Evolutionary conservation across 2,797 vertebrate species (phyloP).

Genomic region (Poeciliopsis gracilis): DNA sequence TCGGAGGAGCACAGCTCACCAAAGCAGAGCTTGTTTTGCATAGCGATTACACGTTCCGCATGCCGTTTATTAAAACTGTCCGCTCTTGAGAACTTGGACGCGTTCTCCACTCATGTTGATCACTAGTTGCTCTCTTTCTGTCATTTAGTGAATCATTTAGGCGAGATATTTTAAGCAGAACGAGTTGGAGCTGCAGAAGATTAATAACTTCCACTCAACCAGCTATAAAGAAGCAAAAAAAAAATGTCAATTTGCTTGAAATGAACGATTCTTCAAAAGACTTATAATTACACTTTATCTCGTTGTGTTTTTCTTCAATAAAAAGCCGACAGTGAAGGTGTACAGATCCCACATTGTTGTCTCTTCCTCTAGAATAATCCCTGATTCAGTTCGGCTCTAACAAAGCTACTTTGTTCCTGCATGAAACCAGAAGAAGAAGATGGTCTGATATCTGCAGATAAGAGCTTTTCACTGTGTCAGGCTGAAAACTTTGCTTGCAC

Average conservation of each 20-base stretch:
- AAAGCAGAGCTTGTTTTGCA: slow-evolving; percentile 65
- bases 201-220: slow-evolving; percentile 36
- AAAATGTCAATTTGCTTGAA: slow-evolving; percentile 35
- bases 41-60: slow-evolving; percentile 67
- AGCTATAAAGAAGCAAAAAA: slow-evolving; percentile 27
- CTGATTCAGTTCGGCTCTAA: background rate
- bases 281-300: background rate
- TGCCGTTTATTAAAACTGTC: slow-evolving; percentile 53
- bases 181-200: slow-evolving; percentile 36
- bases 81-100: slow-evolving; percentile 54
- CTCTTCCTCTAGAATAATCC: background rate
- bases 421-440: background rate
- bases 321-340: background rate
- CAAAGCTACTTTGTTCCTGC: background rate
- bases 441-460: background rate
- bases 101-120: slow-evolving; percentile 32
- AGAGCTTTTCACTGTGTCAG: background rate
- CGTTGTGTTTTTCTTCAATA: background rate
- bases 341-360: background rate
- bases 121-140: slow-evolving; percentile 42
- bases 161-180: slow-evolving; percentile 55
- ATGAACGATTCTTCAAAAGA: slow-evolving; percentile 38
- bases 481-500: background rate
- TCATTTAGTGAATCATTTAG: slow-evolving; percentile 57
- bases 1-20: slow-evolving; percentile 27